A percentile compares a stretch with the other conserved stretches of the same genome.
These are phyloP conservation scores for Cynopterus sphinx DNA, from an alignment of 2,797 vertebrate species.

Conservation along the genomic window DNA sequence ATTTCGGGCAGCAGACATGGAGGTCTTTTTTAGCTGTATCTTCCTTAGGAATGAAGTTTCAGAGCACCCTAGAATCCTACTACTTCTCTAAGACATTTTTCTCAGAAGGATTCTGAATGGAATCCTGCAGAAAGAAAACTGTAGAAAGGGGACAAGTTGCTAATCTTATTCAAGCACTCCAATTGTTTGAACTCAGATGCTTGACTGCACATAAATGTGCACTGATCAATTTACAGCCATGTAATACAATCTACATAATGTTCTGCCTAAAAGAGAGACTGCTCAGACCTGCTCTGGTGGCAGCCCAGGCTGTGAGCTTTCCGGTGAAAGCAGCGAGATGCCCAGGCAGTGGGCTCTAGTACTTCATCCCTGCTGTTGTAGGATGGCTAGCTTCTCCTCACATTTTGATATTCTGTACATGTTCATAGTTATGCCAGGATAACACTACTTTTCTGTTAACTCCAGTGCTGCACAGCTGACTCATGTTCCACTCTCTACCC, in stretches of 20 bases:
- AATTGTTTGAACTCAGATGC: slow-evolving; percentile 66
- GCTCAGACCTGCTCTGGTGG: not conserved
- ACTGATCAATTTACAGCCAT: slow-evolving; percentile 55
- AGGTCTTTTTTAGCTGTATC: not conserved
- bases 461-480: not conserved
- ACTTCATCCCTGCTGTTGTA: not conserved
- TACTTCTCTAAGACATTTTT: slow-evolving; percentile 1
- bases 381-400: not conserved
- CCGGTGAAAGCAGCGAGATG: slow-evolving; percentile 19
- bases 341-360: not conserved
- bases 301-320: slow-evolving; percentile 44
- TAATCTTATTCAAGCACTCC: slow-evolving; percentile 71
- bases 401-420: not conserved
- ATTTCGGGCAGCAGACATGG: not conserved
- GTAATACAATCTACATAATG: slow-evolving; percentile 72
- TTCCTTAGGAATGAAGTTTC: slow-evolving; percentile 11
- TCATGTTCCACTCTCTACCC: not conserved
- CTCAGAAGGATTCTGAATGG: slow-evolving; percentile 46
- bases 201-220: slow-evolving; percentile 55
- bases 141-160: slow-evolving; percentile 45
- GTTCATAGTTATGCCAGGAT: not conserved
- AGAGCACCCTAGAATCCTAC: not conserved
- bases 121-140: slow-evolving; percentile 58
- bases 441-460: not conserved
- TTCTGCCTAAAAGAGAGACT: slow-evolving; percentile 2